Base-by-base conservation (phyloP, 1,140 invertebrate genomes). In the Teleopsis dalmanni region DNA sequence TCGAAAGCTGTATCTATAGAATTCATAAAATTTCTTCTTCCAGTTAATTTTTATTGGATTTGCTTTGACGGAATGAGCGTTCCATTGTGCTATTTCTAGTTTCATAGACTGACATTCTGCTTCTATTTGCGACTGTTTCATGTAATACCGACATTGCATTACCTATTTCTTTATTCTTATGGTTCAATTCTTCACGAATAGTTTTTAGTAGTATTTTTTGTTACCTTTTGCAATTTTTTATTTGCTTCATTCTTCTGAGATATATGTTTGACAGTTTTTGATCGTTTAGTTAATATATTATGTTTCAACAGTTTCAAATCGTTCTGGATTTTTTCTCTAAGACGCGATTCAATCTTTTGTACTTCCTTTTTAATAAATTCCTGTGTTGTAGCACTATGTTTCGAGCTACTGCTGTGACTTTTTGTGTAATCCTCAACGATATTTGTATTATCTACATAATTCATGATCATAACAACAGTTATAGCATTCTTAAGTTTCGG, bases 221-320 rank as follows among this genome's bases (percentile, higher is more conserved):
- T 31, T 65, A 57, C 14, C n/a, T 65, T 45, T 14, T 55, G 26
- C 11, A 52, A 35, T 14, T 46, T 26, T 13, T 55, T 33, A 18
- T 36, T 37, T 21, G 47, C 46, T 3, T 37, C 23, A n/a, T 67
- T 62, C 34, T 76, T 76, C 1, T 70, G 54, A 38, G 70, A 66
- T 0, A 78, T 44, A 52, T 76, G 65, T 42, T 78, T 73, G 0
- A 75, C 62, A 3, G 77, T 70, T 55, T 78, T 76, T 8, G 71
- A 55, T 19, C 78, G 71, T 46, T 80, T 77, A 0, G 72, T 64
- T 4, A 78, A 51, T 35, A 80, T 76, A 6, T 78, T 74, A 34
- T 76, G 65, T 48, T 79, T 78, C 0, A 80, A 58, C 0, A 75
- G 60, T 11, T 77, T 73, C 0, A 80, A 74, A 55, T 80, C 77